Conservation (phyloP, 2,797 vertebrate species). For the Furcifer pardalis region DNA sequence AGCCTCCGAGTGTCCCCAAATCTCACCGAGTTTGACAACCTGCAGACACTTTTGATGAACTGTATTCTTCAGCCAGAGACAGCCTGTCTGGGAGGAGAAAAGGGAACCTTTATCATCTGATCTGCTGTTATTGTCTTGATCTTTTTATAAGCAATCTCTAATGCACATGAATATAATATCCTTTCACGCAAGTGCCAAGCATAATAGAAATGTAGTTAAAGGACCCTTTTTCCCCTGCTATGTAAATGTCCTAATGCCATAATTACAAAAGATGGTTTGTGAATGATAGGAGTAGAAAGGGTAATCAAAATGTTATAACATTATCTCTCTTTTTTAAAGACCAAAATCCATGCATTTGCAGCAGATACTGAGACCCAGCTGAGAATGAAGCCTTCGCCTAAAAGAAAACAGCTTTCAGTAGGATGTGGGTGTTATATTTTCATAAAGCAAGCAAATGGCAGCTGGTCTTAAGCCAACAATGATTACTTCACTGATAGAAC, state of each 20-base stretch:
- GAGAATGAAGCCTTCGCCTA: slow-evolving; percentile 72
- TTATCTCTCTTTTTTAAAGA: slow-evolving; percentile 77
- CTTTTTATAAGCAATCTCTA: slow-evolving; percentile 84
- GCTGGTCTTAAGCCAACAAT: slow-evolving; percentile 77
- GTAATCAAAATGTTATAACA: slow-evolving; percentile 79
- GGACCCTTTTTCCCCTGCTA: slow-evolving; percentile 78
- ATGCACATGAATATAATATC: slow-evolving; percentile 85
- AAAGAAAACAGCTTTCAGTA: slow-evolving; percentile 72
- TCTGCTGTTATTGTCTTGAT: slow-evolving; percentile 86
- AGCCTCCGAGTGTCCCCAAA: slow-evolving; percentile 82
- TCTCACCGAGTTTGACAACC: slow-evolving; percentile 90
- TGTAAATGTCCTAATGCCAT: slow-evolving; percentile 80
- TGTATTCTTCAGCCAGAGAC: slow-evolving; percentile 91
- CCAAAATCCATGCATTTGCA: slow-evolving; percentile 71
- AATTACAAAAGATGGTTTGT: slow-evolving; percentile 82
- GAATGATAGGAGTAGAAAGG: slow-evolving; percentile 77
- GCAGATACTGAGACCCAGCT: slow-evolving; percentile 61
- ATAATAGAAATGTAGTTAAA: slow-evolving; percentile 83
- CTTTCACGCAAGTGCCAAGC: slow-evolving; percentile 84
- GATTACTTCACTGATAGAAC: slow-evolving; percentile 79
- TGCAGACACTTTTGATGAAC: slow-evolving; percentile 94
- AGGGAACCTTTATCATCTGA: slow-evolving; percentile 82
- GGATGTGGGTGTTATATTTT: slow-evolving; percentile 76
- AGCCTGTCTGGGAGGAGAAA: slow-evolving; percentile 87
- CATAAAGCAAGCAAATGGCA: slow-evolving; percentile 79